Evolutionary conservation across 2,888 invertebrate genomes (phyloP), one percentile per base, ranked within the genome.

Genomic region (Dascillus cervinus): DNA sequence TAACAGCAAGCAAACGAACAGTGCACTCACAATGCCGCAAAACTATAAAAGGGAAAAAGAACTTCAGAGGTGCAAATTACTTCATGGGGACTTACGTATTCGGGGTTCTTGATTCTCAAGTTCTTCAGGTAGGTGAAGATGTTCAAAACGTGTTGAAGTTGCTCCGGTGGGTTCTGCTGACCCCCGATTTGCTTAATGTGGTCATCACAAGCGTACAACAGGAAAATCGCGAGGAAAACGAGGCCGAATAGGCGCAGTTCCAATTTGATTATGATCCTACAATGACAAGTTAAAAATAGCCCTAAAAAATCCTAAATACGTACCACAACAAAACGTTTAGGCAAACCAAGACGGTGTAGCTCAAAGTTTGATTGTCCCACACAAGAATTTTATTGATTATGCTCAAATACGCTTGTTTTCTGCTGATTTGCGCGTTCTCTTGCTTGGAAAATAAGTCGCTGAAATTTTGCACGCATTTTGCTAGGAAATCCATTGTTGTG

Each of bases 321-420:
- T 55, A 66, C 67, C 65, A 65, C 46, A 64, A 65, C 28, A 66
- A 35, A 32, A 60, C 44, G 49, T 66, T 63, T 15, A 63, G 46
- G 27, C 55, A 41, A 35, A 62, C 47, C 42, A 67, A 54, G 33
- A 53, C 49, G 13, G 51, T 41, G 39, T 59, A 51, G 36, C 60
- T 65, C 11, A 59, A 36, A 22, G 53, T 43, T 10, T 56, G 55
- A 37, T 65, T 55, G 37, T 65, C 61, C 67, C 67, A 67, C 29
- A 54, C 51, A 26, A 66, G 39, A 26, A 61, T 31, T 32, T 50
- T 52, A 41, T 53, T 54, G 23, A 53, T 32, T 24, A 50, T 34
- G 32, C 53, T 55, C 10, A 58, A 46, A 46, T 56, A 60, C 11
- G 48, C 47, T 32, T 59, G 55, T 15, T 46, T 44, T 44, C 48